Conservation (phyloP, 2,113 vertebrate genomes). For the Porphyrio hochstetteri region DNA sequence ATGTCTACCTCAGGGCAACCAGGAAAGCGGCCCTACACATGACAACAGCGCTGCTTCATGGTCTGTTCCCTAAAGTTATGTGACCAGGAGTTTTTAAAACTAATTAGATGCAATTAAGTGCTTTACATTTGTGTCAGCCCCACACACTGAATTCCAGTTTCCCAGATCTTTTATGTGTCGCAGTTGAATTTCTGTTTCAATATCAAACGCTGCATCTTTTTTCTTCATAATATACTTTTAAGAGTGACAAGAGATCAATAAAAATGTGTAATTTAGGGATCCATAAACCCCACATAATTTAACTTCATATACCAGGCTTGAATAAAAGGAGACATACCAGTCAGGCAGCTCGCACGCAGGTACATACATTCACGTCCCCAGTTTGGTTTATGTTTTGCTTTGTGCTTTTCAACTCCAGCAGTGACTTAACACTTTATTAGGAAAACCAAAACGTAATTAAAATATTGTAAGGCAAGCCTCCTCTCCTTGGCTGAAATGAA, state of each 20-base stretch:
- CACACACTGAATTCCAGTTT: not conserved
- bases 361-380: not conserved
- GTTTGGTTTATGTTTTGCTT: not conserved
- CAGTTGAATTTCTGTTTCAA: constrained; percentile 28
- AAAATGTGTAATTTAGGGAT: constrained; percentile 46
- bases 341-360: not conserved
- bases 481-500: not conserved
- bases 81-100: not conserved
- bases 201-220: constrained; percentile 23
- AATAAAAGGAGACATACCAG: constrained; percentile 24
- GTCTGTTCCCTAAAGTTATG: not conserved
- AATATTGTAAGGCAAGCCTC: not conserved
- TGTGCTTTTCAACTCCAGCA: not conserved
- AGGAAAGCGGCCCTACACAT: not conserved
- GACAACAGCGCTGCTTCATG: not conserved
- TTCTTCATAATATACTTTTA: not conserved
- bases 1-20: not conserved
- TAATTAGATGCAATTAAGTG: not conserved
- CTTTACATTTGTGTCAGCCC: not conserved
- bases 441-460: not conserved
- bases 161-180: not conserved
- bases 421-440: constrained; percentile 7
- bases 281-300: constrained; percentile 26
- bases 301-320: constrained; percentile 11
- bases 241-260: constrained; percentile 38